Base-by-base conservation (phyloP, 2,113 vertebrate species). In the Sander vitreus region DNA sequence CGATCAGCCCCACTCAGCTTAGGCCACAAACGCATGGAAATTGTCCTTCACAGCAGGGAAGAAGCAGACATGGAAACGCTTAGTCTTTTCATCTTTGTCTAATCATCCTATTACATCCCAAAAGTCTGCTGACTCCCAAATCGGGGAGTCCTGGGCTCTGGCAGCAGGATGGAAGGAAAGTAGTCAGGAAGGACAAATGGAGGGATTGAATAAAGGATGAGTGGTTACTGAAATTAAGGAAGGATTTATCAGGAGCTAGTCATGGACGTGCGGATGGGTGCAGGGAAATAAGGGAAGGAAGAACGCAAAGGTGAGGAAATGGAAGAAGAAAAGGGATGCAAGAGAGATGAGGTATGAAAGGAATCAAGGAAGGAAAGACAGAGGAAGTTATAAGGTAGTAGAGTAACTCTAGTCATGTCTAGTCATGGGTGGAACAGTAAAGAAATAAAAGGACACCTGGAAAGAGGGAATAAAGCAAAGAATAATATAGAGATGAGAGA, bases 1-100 rank as follows among this genome's bases (percentile, higher is more conserved):
- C 18, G 8, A 25, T 47, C 51, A 36, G 39, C 63, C 47, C 27
- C 23, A 12, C 59, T 62, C 16, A 12, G 27, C 62, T 64, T 9
- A 43, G 50, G 71, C 64, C 59, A 51, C 43, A 57, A 75, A 77
- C 19, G 3, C 59, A 63, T 6, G 6, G 54, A 83, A 73, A 74
- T 68, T 55, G 65, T 81, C 59, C 75, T 58, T 84, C 82, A 51
- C 89, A 85, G 78, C 70, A 81, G 80, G 81, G 36, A 66, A 58
- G 54, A 30, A 74, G 45, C 72, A 80, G 75, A 82, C 63, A 78
- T 27, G 80, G 66, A 85, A 83, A 81, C 18, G 19, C 82, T 89
- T 85, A 64, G 67, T 88, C 87, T 89, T 87, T 90, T 92, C 68
- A 87, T 92, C 91, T 91, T 80, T 89, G 84, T 86, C 67, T 88